These are phyloP conservation scores for Callorhinus ursinus DNA, from an alignment of 2,113 vertebrate species.

Conservation along the genomic window DNA sequence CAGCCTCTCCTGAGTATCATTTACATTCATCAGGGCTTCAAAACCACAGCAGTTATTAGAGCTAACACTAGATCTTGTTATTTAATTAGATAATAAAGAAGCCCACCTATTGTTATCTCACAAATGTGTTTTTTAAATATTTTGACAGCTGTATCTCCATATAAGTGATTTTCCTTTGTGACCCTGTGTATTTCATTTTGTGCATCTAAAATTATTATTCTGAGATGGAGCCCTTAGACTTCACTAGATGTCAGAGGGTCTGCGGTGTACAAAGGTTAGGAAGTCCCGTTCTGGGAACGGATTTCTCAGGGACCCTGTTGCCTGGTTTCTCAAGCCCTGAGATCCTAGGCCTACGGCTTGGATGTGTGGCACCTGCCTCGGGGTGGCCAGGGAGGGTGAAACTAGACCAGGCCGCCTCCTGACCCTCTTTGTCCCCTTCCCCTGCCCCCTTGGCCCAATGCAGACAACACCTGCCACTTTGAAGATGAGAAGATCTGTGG, in stretches of 20 bases:
- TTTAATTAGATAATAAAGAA: conserved; percentile 45
- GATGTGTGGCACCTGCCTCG: not conserved
- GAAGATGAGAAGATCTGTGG: conserved; percentile 96
- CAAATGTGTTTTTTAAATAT: not conserved
- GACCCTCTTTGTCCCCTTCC: not conserved
- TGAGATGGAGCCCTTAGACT: not conserved
- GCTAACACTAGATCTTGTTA: not conserved
- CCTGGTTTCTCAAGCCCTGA: not conserved
- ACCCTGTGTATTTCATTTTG: not conserved
- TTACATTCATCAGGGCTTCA: not conserved
- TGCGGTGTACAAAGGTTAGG: not conserved
- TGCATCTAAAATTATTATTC: conserved; percentile 15
- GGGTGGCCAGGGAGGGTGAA: not conserved
- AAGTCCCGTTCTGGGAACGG: not conserved
- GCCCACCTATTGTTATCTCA: not conserved
- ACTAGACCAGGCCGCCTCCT: not conserved
- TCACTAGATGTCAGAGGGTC: not conserved
- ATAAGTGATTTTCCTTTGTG: conserved; percentile 63
- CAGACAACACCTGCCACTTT: conserved; percentile 95
- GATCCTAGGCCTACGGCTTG: too few relatives aligned
- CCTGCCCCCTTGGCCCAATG: not conserved
- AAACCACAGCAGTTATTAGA: not conserved
- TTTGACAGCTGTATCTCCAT: conserved; percentile 60
- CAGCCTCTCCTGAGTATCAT: not conserved
- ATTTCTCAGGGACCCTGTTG: not conserved